phyloP scores from a whole-genome alignment of 2,888 invertebrate genomes.

The Pristionchus japonicus region DNA sequence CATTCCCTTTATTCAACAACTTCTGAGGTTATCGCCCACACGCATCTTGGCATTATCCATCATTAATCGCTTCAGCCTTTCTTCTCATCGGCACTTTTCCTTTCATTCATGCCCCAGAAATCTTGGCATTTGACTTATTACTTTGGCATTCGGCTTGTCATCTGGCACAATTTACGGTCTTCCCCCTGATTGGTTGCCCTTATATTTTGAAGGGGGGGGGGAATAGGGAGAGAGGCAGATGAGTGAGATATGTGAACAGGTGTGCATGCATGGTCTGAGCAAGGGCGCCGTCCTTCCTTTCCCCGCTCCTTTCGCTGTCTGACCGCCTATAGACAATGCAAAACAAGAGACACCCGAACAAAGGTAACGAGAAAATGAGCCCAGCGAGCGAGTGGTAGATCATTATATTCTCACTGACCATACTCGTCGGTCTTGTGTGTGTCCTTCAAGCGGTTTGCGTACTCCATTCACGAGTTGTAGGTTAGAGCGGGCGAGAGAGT shows the following conservation, averaged over 20 bases:
- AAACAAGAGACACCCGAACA: background rate
- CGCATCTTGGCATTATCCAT: too few relatives aligned
- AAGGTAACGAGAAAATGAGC: conserved; percentile 30
- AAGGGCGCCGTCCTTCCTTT: background rate
- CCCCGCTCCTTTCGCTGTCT: background rate
- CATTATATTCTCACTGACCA: conserved; percentile 25
- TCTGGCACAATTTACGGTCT: too few relatives aligned
- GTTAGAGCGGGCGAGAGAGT: background rate
- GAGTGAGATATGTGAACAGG: background rate
- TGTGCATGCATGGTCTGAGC: background rate
- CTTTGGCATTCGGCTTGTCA: too few relatives aligned
- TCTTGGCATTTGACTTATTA: background rate
- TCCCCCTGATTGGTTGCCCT: background rate
- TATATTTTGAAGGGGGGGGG: background rate
- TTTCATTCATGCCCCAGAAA: too few relatives aligned
- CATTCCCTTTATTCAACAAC: too few relatives aligned
- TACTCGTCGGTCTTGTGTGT: background rate
- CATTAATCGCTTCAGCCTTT: too few relatives aligned
- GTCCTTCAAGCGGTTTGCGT: background rate
- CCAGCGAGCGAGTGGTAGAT: background rate
- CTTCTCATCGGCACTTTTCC: too few relatives aligned
- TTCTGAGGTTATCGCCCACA: too few relatives aligned
- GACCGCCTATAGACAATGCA: background rate
- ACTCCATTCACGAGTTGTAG: background rate
- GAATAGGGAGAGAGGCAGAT: background rate